Conservation (phyloP, 1,140 invertebrate species). For the Tetramorium simillimum region DNA sequence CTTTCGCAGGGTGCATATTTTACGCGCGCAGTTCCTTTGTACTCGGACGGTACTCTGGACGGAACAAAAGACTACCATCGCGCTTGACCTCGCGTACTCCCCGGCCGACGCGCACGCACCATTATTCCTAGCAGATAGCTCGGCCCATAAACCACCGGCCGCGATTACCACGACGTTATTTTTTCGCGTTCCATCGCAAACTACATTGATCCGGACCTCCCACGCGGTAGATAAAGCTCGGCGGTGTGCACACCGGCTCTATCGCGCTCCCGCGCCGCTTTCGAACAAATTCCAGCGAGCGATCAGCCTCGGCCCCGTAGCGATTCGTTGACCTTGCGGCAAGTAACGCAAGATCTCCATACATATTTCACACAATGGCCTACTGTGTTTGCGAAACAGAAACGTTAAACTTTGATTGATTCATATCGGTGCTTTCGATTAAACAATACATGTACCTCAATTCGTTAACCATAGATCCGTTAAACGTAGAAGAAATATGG, state of each 20-base stretch:
- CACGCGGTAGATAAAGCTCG: conserved; percentile 32
- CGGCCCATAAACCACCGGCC: conserved; percentile 39
- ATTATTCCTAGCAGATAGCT: conserved; percentile 56
- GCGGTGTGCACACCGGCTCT: background rate
- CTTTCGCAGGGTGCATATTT: conserved; percentile 16
- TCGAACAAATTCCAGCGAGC: conserved; percentile 33
- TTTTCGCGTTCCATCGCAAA: conserved; percentile 47
- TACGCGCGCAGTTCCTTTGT: conserved; percentile 34
- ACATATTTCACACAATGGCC: background rate
- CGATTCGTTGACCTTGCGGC: conserved; percentile 39
- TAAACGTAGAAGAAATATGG: background rate
- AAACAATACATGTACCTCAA: background rate
- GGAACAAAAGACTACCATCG: conserved; percentile 47
- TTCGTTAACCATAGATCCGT: background rate
- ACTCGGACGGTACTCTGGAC: background rate
- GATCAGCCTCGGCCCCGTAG: conserved; percentile 4
- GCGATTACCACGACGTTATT: conserved; percentile 40
- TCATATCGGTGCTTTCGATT: background rate
- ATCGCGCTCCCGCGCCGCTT: conserved; percentile 34
- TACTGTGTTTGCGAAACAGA: background rate
- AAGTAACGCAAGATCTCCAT: conserved; percentile 19
- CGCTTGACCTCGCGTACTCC: conserved; percentile 50
- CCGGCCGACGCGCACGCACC: conserved; percentile 45
- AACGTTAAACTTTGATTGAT: background rate
- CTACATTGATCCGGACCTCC: conserved; percentile 52